Conservation (phyloP, 2,113 vertebrate species). For the Clarias batrachus region DNA sequence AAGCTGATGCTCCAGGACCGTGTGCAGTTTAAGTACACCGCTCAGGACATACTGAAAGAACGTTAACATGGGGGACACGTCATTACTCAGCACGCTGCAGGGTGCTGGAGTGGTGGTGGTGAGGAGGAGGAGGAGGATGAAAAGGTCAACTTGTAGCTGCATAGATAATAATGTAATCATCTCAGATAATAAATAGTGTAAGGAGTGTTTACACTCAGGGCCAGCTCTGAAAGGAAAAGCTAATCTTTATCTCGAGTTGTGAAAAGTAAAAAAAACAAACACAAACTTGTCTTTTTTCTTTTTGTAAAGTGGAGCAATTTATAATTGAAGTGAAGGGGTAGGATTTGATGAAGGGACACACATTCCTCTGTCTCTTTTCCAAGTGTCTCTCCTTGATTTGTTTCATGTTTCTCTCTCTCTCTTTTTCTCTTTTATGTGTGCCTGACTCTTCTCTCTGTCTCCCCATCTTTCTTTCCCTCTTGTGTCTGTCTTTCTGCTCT, state of each 20-base stretch:
- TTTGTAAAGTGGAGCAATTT: not conserved
- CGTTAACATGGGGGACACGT: not conserved
- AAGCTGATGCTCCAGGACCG: not conserved
- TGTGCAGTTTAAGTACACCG: not conserved
- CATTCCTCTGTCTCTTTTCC: not conserved
- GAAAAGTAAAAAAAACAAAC: not conserved
- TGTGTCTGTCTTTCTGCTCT: not conserved
- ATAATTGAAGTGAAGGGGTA: not conserved
- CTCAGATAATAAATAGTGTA: not conserved
- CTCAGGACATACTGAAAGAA: not conserved
- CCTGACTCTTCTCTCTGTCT: not conserved
- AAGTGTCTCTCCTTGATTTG: not conserved
- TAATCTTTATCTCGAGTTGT: not conserved
- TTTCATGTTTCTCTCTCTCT: not conserved
- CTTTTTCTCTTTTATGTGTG: not conserved
- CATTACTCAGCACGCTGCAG: not conserved
- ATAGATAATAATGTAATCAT: not conserved
- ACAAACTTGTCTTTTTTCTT: not conserved
- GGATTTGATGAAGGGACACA: constrained; percentile 4
- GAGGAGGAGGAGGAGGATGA: not conserved
- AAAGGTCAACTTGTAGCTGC: not conserved
- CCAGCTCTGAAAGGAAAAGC: not conserved
- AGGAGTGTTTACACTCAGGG: not conserved
- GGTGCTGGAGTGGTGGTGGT: not conserved
- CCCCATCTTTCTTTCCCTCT: not conserved